Base-by-base conservation (phyloP, 1,140 invertebrate genomes). In the Diachasma alloeum region DNA sequence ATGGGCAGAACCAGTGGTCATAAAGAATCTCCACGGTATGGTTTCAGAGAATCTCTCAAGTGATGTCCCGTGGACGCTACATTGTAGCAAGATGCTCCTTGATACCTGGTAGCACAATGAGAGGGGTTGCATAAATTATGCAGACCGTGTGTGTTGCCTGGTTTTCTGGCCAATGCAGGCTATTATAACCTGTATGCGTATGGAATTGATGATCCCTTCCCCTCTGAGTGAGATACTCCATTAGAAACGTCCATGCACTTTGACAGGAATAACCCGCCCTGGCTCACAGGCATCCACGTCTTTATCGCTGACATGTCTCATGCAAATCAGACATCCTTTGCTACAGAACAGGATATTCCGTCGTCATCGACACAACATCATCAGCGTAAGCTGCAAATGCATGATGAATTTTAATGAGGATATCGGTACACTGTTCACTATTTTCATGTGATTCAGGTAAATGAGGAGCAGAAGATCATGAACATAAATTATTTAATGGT, bases 231-330 rank as follows among this genome's bases (percentile, higher is more conserved):
- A 42, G 39, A 42, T 11, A 42, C 39, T 42, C 39, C 39, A 42
- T 42, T 42, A 13, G 4, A 42, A 42, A 31, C 2, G 4, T 42
- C 10, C 13, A 42, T 31, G 31, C 39, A 13, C 9, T 42, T 42
- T 42, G 39, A 42, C 39, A 42, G 39, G 39, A 42, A 4, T 67
- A 39, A 42, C 22, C 2, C n/a, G 63, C 44, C 42, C 73, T 48
- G 80, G 81, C 39, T 78, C 81, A 80, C 78, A 81, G 80, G 80
- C 84, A 85, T 87, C 85, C 86, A 86, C 82, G 81, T 83, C 81
- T 83, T 86, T 87, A 87, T 87, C 84, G 80, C 81, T 80, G 83
- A 83, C 83, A 85, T 84, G 85, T 86, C 81, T 85, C 83, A 84
- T 85, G 84, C 83, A 87, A 87, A 87, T 86, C 80, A 79, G 82